Evolutionary conservation across 1,140 invertebrate genomes (phyloP).

Genomic region (Drosophila erecta): DNA sequence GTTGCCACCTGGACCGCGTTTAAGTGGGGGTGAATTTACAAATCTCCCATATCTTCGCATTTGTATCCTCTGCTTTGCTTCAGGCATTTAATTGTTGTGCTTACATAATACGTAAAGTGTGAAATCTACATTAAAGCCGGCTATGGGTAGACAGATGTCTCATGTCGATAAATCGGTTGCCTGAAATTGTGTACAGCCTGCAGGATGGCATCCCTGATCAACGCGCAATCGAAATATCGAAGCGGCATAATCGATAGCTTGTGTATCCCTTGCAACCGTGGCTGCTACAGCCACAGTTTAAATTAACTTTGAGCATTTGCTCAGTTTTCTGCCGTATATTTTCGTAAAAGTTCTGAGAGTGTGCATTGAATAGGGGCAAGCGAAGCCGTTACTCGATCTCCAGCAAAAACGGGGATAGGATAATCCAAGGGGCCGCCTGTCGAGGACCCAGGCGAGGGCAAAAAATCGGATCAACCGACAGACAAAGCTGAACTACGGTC

Average conservation of each 20-base stretch:
- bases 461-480: constrained; percentile 46
- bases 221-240: constrained; percentile 12
- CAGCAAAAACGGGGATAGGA: no score
- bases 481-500: constrained; percentile 75
- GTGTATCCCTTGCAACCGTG: constrained; percentile 59
- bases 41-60: neutral
- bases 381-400: neutral
- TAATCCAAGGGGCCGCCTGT: neutral
- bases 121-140: neutral
- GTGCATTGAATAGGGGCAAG: constrained; percentile 8
- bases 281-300: constrained; percentile 71
- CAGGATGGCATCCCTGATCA: neutral
- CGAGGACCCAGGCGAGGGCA: constrained; percentile 5
- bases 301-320: constrained; percentile 67
- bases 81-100: neutral
- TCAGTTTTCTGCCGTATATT: constrained; percentile 12
- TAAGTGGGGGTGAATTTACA: neutral
- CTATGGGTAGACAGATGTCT: neutral
- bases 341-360: constrained; percentile 2
- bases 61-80: neutral
- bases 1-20: neutral
- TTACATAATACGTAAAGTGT: neutral
- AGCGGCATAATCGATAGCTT: constrained; percentile 40
- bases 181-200: neutral
- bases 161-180: neutral